Evolutionary conservation across 1,140 invertebrate species (phyloP), one percentile per base, ranked within the genome.

Genomic region (Tetramorium simillimum): DNA sequence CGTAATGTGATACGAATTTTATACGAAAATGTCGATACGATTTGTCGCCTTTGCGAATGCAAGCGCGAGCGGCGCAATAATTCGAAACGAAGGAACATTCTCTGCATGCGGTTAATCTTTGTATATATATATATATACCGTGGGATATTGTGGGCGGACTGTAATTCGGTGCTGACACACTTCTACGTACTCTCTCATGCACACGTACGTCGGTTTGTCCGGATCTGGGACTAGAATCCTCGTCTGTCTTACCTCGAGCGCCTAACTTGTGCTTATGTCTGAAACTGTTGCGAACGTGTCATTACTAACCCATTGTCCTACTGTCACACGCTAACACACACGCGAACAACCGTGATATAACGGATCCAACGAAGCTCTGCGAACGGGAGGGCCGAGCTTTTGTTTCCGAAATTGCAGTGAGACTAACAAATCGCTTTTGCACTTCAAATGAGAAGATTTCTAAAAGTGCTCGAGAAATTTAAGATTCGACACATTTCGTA

Each of bases 271-370:
- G 89, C 89, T 91, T 90, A 73, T 91, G 60, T 84, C 80, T 87
- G 69, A 84, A 76, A 90, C 89, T 90, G 58, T 88, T 88, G 86
- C 89, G 67, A 90, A 80, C 78, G 60, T 86, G 76, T 90, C 72
- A 86, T 81, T 88, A 91, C 89, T 91, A 91, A 88, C 89, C 46
- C 72, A 90, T 88, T 89, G 88, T 85, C 67, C 85, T 89, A 56
- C 78, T 89, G 82, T 86, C 62, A 69, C 53, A 86, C 67, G 53
- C 87, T 89, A 89, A 89, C 88, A 86, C 46, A 84, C 28, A 60
- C 80, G 69, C 18, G 56, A 67, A 73, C 69, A 84, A 84, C 58
- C 69, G 80, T 84, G 40, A 84, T 84, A 73, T 84, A 84, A 84
- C 69, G 53, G 69, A 84, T 62, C 10, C 69, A 62, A 75, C 80